These are phyloP conservation scores for Miltochrista miniata DNA, from an alignment of 2,888 invertebrate genomes.

Conservation along the genomic window DNA sequence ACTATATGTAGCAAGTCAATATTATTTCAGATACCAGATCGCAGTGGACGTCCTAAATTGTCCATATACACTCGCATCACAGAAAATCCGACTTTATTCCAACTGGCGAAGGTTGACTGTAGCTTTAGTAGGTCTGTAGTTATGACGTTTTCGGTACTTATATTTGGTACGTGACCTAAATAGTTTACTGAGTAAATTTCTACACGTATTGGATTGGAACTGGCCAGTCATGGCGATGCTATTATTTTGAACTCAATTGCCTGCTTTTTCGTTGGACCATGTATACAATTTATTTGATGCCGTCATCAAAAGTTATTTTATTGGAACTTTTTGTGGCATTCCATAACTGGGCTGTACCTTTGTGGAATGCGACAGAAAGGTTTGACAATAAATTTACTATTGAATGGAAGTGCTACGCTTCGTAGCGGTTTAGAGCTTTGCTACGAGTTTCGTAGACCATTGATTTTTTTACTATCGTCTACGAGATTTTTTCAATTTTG, in stretches of 20 bases:
- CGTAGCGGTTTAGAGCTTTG: background rate
- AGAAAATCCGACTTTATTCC: conserved; percentile 8
- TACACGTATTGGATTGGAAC: conserved; percentile 27
- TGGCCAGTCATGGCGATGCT: conserved; percentile 28
- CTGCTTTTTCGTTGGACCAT: conserved; percentile 11
- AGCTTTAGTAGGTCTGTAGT: conserved; percentile 1
- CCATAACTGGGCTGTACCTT: no score
- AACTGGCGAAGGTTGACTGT: conserved; percentile 13
- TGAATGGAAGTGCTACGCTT: background rate
- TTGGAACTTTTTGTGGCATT: background rate
- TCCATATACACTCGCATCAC: background rate
- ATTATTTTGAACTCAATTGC: conserved; percentile 34
- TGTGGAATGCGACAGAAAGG: no score
- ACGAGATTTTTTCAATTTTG: no score
- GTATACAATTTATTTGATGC: background rate
- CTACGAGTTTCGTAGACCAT: background rate
- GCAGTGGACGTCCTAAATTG: conserved; percentile 1
- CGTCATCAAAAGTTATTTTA: background rate
- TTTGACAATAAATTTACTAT: no score
- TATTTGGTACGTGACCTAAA: conserved; percentile 34
- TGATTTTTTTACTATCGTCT: background rate
- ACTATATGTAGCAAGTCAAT: conserved; percentile 7
- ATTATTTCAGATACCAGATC: conserved; percentile 12
- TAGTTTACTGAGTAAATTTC: conserved; percentile 26
- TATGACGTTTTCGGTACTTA: conserved; percentile 22